Evolutionary conservation across 2,888 invertebrate genomes (phyloP), one percentile per base, ranked within the genome.

Genomic region (Thera obeliscata): DNA sequence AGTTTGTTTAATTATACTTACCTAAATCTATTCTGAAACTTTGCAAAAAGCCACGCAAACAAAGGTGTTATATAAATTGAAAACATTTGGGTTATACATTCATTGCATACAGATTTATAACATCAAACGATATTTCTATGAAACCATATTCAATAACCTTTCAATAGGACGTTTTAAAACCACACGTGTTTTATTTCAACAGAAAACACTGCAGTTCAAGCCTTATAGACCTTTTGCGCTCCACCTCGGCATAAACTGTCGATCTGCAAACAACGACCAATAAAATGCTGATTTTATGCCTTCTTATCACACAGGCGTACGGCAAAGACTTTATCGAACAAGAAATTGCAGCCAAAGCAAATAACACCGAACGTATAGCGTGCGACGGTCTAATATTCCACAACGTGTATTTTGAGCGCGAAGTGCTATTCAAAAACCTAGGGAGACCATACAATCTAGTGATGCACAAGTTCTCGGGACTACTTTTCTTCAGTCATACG

Each of bases 401-500:
- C 69, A 74, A 86, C 5, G 87, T 89, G 0, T 92, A 89, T 62
- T 89, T 79, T 33, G 87, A 90, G 35, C 84, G 67, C 12, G 82
- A 88, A 63, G 8, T 84, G 1, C 72, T 92, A 0, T 78, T 89
- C 9, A 61, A 61, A 1, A 77, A 84, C 8, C 74, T 87, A 0
- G 87, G 87, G 0, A 81, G 84, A 67, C 91, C 92, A 0, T 85
- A 85, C 71, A 91, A 90, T 68, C 74, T 92, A 46, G 80, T 91
- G 11, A 73, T 88, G 67, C 92, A 91, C 67, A 90, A 84, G 73
- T 90, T 80, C 61, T 87, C 91, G 1, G 86, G 85, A 0, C 79
- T 80, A 0, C 72, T 92, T 0, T 91, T 91, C 78, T 91, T 91
- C 67, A 92, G 92, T 61, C 88, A 91, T 50, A 91, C 89, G 0